A percentile compares a stretch with the other conserved stretches of the same genome.
Conservation (phyloP, 2,797 vertebrate genomes). For the Hylomyscus alleni region DNA sequence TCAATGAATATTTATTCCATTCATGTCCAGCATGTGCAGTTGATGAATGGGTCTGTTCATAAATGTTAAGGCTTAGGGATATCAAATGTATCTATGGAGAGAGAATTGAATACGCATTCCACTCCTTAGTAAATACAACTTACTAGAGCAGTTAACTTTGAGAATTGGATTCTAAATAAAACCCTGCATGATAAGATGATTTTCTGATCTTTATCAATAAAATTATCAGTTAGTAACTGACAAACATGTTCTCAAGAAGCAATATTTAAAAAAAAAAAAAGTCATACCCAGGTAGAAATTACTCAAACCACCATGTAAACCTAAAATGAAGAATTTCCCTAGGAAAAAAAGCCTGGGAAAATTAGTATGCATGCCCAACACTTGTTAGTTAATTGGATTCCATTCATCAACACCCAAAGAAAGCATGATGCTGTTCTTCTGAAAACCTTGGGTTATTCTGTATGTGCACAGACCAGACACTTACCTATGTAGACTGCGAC, state of each 20-base stretch:
- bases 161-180: constrained; percentile 35
- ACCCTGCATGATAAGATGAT: background rate
- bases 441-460: constrained; percentile 37
- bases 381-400: background rate
- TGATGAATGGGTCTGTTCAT: background rate
- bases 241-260: constrained; percentile 15
- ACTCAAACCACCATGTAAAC: background rate
- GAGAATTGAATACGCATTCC: background rate
- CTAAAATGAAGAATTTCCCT: constrained; percentile 8
- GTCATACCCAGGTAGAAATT: background rate
- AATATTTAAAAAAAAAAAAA: background rate
- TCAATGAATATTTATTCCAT: constrained; percentile 32
- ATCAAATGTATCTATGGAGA: background rate
- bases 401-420: constrained; percentile 34
- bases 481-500: constrained; percentile 65
- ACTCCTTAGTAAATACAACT: constrained; percentile 9
- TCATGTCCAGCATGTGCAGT: background rate
- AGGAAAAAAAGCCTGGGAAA: constrained; percentile 19
- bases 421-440: background rate
- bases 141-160: constrained; percentile 15
- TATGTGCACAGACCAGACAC: constrained; percentile 69
- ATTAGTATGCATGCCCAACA: constrained; percentile 23
- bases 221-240: constrained; percentile 30
- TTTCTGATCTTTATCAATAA: background rate
- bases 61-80: constrained; percentile 13